Conservation (phyloP, 2,797 vertebrate genomes). For the Hippocampus kuda region DNA sequence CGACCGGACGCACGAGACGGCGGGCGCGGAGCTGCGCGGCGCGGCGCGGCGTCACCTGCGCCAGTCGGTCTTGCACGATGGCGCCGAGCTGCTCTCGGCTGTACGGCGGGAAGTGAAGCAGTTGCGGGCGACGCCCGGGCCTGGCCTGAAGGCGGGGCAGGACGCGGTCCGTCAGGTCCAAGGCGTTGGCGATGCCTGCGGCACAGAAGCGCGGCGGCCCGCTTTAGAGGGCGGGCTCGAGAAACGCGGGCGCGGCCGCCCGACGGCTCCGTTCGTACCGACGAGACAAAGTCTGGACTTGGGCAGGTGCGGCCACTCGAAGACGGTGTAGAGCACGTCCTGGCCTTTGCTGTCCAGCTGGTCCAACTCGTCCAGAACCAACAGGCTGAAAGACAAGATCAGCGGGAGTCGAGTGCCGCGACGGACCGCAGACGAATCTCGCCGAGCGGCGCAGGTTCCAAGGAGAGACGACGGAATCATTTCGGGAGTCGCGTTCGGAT, state of each 20-base stretch:
- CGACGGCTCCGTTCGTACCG: conserved; percentile 55
- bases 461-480: no score
- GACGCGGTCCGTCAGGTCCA: conserved; percentile 88
- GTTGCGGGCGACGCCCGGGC: conserved; percentile 69
- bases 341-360: conserved; percentile 91
- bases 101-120: conserved; percentile 85
- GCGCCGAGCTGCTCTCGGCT: conserved; percentile 74
- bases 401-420: no score
- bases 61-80: conserved; percentile 82
- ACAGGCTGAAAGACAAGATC: conserved; percentile 59
- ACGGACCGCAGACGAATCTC: no score
- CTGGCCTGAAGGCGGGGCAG: conserved; percentile 75
- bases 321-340: conserved; percentile 91
- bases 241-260: no score
- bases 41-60: conserved; percentile 58
- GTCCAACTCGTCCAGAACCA: conserved; percentile 94
- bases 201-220: neutral
- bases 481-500: no score
- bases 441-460: no score
- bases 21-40: no score
- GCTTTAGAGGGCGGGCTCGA: no score
- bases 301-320: conserved; percentile 82
- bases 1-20: no score
- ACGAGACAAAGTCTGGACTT: conserved; percentile 79
- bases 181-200: conserved; percentile 86